These are phyloP conservation scores for Auanema freiburgensis DNA, from an alignment of 2,888 invertebrate species.

Conservation along the genomic window DNA sequence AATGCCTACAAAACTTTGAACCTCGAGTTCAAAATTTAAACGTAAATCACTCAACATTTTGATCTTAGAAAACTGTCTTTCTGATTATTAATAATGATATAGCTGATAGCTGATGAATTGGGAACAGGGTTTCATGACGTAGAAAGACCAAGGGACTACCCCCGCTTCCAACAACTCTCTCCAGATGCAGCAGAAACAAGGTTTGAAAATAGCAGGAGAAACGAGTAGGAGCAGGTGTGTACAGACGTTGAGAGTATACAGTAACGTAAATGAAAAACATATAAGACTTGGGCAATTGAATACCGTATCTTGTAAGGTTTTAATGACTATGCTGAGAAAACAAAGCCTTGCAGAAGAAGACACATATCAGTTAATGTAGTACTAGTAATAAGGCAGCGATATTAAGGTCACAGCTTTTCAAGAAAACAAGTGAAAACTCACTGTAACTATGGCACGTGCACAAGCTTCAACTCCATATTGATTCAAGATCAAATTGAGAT, in stretches of 20 bases:
- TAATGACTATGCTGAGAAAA: neutral
- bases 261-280: conserved; percentile 5
- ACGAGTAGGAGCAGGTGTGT: neutral
- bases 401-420: neutral
- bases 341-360: conserved; percentile 5
- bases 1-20: neutral
- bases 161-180: neutral
- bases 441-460: conserved; percentile 81
- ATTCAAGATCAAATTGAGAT: conserved; percentile 84
- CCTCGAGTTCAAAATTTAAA: neutral
- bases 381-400: neutral
- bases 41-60: neutral
- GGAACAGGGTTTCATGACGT: conserved; percentile 16
- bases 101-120: neutral
- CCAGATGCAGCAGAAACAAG: neutral
- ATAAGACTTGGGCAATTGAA: neutral
- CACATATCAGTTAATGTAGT: conserved; percentile 9
- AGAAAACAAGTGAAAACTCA: conserved; percentile 57
- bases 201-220: neutral
- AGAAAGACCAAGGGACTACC: conserved; percentile 18
- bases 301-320: neutral
- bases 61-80: neutral
- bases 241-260: neutral
- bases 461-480: conserved; percentile 94
- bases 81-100: neutral